Evolutionary conservation across 2,888 invertebrate species (phyloP).

Genomic region (Aethes cnicana): DNA sequence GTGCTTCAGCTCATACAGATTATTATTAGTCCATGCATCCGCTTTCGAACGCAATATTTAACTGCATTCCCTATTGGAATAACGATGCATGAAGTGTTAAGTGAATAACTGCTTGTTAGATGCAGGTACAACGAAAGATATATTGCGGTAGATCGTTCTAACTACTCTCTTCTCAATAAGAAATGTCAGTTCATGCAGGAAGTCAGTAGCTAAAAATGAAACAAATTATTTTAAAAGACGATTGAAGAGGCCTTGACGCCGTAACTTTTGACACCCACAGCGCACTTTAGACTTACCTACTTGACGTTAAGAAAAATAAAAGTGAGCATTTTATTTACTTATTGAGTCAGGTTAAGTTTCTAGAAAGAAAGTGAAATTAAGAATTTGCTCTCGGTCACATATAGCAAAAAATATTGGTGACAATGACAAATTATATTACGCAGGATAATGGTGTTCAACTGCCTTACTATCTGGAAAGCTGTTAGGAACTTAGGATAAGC

Average conservation of each 20-base stretch:
- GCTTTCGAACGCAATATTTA: slow-evolving; percentile 24
- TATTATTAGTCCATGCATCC: slow-evolving; percentile 27
- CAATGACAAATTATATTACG: no score
- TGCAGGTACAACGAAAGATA: slow-evolving; percentile 13
- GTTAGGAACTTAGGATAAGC: no score
- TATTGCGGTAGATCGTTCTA: neutral
- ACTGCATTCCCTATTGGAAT: slow-evolving; percentile 20
- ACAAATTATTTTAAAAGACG: slow-evolving; percentile 19
- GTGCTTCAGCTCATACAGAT: slow-evolving; percentile 18
- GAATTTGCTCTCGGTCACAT: no score
- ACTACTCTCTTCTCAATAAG: neutral
- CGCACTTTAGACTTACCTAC: slow-evolving; percentile 17
- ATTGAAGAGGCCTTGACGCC: slow-evolving; percentile 13
- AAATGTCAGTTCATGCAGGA: slow-evolving; percentile 21
- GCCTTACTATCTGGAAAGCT: no score
- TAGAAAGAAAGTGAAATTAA: slow-evolving; percentile 15
- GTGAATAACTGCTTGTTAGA: slow-evolving; percentile 22
- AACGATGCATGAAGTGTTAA: slow-evolving; percentile 22
- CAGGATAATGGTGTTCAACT: no score
- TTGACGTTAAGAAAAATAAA: slow-evolving; percentile 16
- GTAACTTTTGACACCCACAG: slow-evolving; percentile 30
- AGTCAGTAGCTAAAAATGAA: no score
- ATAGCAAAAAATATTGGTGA: no score
- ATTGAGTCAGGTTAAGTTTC: neutral
- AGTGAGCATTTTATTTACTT: slow-evolving; percentile 11